Base-by-base conservation (phyloP, 2,888 invertebrate genomes). In the Psococerastis gibbosa region DNA sequence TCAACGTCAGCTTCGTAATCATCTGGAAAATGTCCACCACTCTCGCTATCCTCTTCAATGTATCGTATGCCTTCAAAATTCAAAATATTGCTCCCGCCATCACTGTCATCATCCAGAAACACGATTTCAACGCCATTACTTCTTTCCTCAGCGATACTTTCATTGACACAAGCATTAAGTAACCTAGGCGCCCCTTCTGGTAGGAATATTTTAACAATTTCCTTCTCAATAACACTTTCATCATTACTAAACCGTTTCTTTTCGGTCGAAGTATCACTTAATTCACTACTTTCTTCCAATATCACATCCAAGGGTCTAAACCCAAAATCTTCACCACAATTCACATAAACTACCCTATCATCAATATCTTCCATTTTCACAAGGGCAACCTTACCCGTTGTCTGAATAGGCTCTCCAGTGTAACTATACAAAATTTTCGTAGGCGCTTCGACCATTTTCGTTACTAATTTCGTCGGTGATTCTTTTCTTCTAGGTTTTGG, bases 71-170 rank as follows among this genome's bases (percentile, higher is more conserved):
- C 38, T 20, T 9, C 38, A 22, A 18, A 6, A 11, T 4, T 38
- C 4, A 16, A n/a, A 38, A 20, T 13, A 5, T 5, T n/a, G 4
- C 4, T 17, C 9, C 8, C 11, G 17, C 5, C 43, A 22, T 18
- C 38, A 45, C 48, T 47, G 22, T 43, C 69, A 50, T 76, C 76
- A 45, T 76, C 74, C 35, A 79, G 62, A 57, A 71, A 78, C 2
- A 79, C 75, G 9, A 78, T 58, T 60, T 80, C 80, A 18, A 75
- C 75, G 3, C 70, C 71, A 20, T 50, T 48, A 15, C 48, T 45
- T 9, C 52, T 50, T 23, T 52, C 51, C 11, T 51, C 35, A 35
- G 49, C 49, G 33, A 45, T 48, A 4, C 51, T 50, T 6, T 51
- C 48, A 15, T 48, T 46, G 23, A 44, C 45, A 22, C 44, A 22